Evolutionary conservation across 2,113 vertebrate genomes (phyloP), one percentile per base, ranked within the genome.

Genomic region (Mus pahari): DNA sequence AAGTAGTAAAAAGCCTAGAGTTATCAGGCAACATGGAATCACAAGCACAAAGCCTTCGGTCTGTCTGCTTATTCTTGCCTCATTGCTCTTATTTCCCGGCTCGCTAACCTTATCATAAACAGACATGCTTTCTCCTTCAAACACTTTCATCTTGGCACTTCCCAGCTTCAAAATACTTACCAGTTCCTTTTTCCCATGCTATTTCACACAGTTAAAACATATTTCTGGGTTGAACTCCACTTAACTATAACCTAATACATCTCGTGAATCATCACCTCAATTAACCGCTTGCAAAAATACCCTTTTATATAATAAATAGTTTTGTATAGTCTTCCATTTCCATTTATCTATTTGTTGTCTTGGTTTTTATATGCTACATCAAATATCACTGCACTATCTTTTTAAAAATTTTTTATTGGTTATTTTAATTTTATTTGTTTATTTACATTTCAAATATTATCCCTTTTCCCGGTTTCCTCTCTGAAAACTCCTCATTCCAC

Each of bases 371-470:
- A 10, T 26, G 14, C 9, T 64, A 8, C 3, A 5, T 7, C 5
- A 42, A 62, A 0, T 7, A 28, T 22, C 0, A 7, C 36, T 53
- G 22, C 3, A 55, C 24, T 7, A 3, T 3, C 24, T 62, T 26
- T 62, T 8, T 62, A 2, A 9, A 62, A 60, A 6, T n/a, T 62
- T 26, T 62, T 26, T 62, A 62, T 26, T 62, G 60, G 7, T 62
- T 62, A 62, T 62, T 10, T 9, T n/a, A n/a, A n/a, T n/a, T n/a
- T n/a, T n/a, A n/a, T n/a, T n/a, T 62, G 60, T 62, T 26, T 62
- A 26, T 9, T 62, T 62, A 62, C 24, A 62, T 62, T 62, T 62
- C 22, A 26, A 26, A 62, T 62, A 24, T 26, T 62, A 62, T 26
- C 24, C 60, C 24, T 7, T 24, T 62, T 62, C 22, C 60, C 20